A percentile compares a stretch with the other conserved stretches of the same genome.
Evolutionary conservation across 2,797 vertebrate species (phyloP).

Genomic region (Artibeus jamaicensis): DNA sequence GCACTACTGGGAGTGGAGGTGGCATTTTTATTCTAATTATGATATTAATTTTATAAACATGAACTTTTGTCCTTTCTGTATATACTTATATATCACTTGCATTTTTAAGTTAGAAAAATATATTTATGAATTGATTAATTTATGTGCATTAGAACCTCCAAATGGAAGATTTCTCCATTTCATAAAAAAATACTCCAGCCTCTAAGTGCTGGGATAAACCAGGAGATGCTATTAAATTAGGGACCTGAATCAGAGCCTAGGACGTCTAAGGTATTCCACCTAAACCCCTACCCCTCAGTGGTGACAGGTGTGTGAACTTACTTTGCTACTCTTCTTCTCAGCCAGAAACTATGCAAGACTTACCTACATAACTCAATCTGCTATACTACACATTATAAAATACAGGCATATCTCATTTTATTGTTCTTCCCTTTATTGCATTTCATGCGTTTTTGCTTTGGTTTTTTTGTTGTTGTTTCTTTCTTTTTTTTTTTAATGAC

Average conservation of each 20-base stretch:
- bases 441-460: background rate
- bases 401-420: background rate
- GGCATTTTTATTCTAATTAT: background rate
- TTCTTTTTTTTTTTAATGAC: background rate
- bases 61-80: background rate
- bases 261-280: background rate
- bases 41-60: background rate
- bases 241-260: background rate
- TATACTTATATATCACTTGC: background rate
- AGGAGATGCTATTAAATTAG: background rate
- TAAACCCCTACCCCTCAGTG: accelerated
- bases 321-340: background rate
- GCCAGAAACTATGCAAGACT: background rate
- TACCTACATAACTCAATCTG: background rate
- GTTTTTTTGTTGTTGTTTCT: background rate
- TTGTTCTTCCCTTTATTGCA: background rate
- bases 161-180: background rate
- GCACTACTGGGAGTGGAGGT: background rate
- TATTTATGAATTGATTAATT: background rate
- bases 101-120: background rate
- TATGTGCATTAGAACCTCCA: background rate
- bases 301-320: background rate
- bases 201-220: background rate
- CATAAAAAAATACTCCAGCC: background rate
- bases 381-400: slow-evolving; percentile 64